Percentiles rank a stretch among this genome's conserved stretches.
These are phyloP conservation scores for Leucophenga montana DNA, from an alignment of 2,888 invertebrate genomes.

Conservation along the genomic window DNA sequence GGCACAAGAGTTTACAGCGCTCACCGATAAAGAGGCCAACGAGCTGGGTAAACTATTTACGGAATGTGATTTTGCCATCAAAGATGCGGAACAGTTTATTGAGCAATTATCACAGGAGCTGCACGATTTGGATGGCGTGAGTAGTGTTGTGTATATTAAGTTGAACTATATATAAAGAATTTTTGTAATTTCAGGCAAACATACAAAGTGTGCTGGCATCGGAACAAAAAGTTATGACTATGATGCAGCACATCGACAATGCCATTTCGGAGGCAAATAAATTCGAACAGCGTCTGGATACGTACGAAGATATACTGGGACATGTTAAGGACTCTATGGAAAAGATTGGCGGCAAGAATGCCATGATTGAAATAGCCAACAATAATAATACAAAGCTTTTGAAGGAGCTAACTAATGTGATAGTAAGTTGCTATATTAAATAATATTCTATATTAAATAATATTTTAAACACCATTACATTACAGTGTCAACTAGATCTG, in stretches of 20 bases:
- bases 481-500: slow-evolving; percentile 80
- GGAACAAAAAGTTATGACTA: slow-evolving; percentile 83
- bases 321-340: slow-evolving; percentile 92
- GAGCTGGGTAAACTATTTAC: slow-evolving; percentile 89
- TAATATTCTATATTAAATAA: background rate
- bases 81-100: slow-evolving; percentile 86
- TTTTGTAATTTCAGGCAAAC: slow-evolving; percentile 78
- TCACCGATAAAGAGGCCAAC: slow-evolving; percentile 87
- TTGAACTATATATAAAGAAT: background rate
- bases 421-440: slow-evolving; percentile 75
- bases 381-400: slow-evolving; percentile 87
- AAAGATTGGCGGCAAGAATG: slow-evolving; percentile 92
- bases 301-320: slow-evolving; percentile 86
- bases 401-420: slow-evolving; percentile 84
- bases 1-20: slow-evolving; percentile 83
- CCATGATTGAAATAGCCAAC: slow-evolving; percentile 88
- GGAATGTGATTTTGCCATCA: slow-evolving; percentile 90
- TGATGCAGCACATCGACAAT: slow-evolving; percentile 86
- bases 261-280: slow-evolving; percentile 84
- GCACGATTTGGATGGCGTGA: slow-evolving; percentile 87
- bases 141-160: slow-evolving; percentile 37
- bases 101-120: slow-evolving; percentile 88
- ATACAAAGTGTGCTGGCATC: slow-evolving; percentile 94
- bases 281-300: slow-evolving; percentile 82
- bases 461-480: background rate